A percentile compares a stretch with the other conserved stretches of the same genome.
Evolutionary conservation across 2,113 vertebrate genomes (phyloP).

Genomic region (Rhineura floridana): DNA sequence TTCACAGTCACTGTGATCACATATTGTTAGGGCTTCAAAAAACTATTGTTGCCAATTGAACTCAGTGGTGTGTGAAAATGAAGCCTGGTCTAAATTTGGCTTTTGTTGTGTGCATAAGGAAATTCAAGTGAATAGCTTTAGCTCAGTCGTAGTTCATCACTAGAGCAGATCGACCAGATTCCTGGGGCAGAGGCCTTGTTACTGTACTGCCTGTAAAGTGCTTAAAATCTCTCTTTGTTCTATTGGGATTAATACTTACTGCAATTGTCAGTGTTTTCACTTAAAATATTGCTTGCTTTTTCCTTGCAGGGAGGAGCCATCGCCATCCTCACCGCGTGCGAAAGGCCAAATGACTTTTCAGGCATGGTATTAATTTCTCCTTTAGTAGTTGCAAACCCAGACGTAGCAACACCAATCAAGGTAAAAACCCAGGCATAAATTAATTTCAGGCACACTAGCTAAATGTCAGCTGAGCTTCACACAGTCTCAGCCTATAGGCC

Average conservation of each 20-base stretch:
- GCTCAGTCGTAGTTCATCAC: not conserved
- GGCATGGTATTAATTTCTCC: conserved; percentile 92
- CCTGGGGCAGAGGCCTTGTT: not conserved
- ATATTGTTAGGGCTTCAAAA: not conserved
- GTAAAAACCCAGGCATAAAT: conserved; percentile 68
- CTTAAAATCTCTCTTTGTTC: not conserved
- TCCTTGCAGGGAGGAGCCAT: conserved; percentile 91
- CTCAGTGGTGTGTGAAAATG: not conserved
- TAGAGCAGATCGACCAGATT: not conserved
- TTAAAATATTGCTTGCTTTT: conserved; percentile 39
- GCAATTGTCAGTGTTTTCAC: conserved; percentile 27
- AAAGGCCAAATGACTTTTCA: conserved; percentile 84
- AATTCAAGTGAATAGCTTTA: not conserved
- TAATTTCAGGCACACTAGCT: not conserved
- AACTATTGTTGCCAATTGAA: not conserved
- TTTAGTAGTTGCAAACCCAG: conserved; percentile 89
- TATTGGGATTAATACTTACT: not conserved
- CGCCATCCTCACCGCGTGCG: conserved; percentile 87
- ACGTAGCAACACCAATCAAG: conserved; percentile 93
- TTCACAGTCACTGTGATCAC: not conserved
- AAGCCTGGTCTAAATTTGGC: not conserved
- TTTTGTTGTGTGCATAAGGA: not conserved
- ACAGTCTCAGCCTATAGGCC: not conserved
- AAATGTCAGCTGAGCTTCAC: not conserved
- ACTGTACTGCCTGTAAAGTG: not conserved